A percentile compares a stretch with the other conserved stretches of the same genome.
phyloP scores from a whole-genome alignment of 1,140 invertebrate genomes.

The Nasonia vitripennis region DNA sequence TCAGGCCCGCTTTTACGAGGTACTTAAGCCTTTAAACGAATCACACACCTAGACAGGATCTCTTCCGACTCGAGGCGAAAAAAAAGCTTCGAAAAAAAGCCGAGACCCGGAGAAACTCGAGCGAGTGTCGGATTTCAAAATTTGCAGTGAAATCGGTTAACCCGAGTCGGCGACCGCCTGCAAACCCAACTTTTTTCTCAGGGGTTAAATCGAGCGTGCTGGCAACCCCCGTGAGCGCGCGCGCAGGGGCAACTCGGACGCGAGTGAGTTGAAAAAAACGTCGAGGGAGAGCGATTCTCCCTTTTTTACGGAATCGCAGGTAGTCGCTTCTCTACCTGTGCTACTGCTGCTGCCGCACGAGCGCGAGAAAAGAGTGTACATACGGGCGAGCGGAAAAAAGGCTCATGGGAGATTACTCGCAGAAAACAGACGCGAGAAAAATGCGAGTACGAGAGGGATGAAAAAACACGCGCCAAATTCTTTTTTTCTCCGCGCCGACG shows the following conservation, averaged over 20 bases:
- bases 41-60: constrained; percentile 52
- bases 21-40: constrained; percentile 74
- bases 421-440: constrained; percentile 44
- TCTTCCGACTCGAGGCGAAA: constrained; percentile 41
- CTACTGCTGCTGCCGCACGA: constrained; percentile 39
- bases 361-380: constrained; percentile 56
- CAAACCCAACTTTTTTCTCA: constrained; percentile 69
- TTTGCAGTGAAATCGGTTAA: constrained; percentile 74
- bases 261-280: constrained; percentile 43
- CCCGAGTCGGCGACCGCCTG: constrained; percentile 58
- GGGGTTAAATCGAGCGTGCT: constrained; percentile 74
- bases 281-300: constrained; percentile 39
- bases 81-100: constrained; percentile 48
- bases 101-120: constrained; percentile 37
- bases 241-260: constrained; percentile 40
- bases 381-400: constrained; percentile 42
- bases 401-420: constrained; percentile 51
- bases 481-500: constrained; percentile 49
- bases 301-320: constrained; percentile 59
- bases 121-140: constrained; percentile 67
- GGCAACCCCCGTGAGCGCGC: constrained; percentile 51
- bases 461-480: constrained; percentile 63
- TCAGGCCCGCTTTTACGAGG: constrained; percentile 70
- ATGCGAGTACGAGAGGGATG: constrained; percentile 42
- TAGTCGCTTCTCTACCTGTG: constrained; percentile 64